Percentiles rank a stretch among this genome's conserved stretches.
These are phyloP conservation scores for Thera obeliscata DNA, from an alignment of 2,888 invertebrate species.

Conservation along the genomic window DNA sequence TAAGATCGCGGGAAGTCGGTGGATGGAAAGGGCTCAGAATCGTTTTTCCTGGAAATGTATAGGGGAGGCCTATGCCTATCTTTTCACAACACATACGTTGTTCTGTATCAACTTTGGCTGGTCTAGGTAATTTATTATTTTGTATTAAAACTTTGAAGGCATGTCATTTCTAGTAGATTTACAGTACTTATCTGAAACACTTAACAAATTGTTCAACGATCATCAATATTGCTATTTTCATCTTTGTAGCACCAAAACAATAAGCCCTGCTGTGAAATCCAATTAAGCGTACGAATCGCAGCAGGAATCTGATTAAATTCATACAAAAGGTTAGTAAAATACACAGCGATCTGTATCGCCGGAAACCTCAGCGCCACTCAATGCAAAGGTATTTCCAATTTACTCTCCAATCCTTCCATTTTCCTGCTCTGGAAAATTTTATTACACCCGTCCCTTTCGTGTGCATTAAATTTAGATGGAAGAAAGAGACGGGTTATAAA, in stretches of 20 bases:
- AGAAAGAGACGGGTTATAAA: slow-evolving; percentile 55
- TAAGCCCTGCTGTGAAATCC: slow-evolving; percentile 60
- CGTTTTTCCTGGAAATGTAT: too few relatives aligned
- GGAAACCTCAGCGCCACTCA: slow-evolving; percentile 75
- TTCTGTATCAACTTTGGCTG: neutral
- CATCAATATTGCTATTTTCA: slow-evolving; percentile 14
- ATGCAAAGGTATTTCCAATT: slow-evolving; percentile 83
- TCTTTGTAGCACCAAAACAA: slow-evolving; percentile 20
- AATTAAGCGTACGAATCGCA: slow-evolving; percentile 66
- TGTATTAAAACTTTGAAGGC: neutral
- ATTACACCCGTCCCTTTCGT: slow-evolving; percentile 66
- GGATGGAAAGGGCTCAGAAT: too few relatives aligned
- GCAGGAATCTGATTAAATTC: slow-evolving; percentile 73
- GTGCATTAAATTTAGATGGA: slow-evolving; percentile 46
- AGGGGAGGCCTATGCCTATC: too few relatives aligned
- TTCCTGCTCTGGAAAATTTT: slow-evolving; percentile 74
- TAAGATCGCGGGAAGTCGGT: too few relatives aligned
- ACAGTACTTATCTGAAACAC: neutral
- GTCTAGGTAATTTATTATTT: neutral
- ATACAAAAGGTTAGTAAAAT: slow-evolving; percentile 75
- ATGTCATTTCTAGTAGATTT: neutral
- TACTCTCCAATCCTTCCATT: slow-evolving; percentile 82
- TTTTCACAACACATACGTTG: neutral
- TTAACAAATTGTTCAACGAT: slow-evolving; percentile 13
- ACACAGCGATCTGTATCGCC: slow-evolving; percentile 67